Percentiles rank a stretch among this genome's conserved stretches.
Evolutionary conservation across 2,888 invertebrate species (phyloP).

Genomic region (Leistus spinibarbis): DNA sequence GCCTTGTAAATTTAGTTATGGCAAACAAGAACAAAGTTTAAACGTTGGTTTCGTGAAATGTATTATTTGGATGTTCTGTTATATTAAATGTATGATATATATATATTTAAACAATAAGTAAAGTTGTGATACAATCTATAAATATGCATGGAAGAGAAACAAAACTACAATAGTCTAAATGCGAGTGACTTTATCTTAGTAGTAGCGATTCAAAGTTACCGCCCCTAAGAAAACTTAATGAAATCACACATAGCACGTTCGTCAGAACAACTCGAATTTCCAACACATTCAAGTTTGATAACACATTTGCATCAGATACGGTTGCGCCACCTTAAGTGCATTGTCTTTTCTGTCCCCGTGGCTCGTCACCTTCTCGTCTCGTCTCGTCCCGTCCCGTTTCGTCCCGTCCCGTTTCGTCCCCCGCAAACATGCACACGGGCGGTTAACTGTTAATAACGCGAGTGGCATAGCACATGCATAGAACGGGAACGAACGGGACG

Average conservation of each 20-base stretch:
- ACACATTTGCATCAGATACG: constrained; percentile 38
- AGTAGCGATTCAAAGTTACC: constrained; percentile 21
- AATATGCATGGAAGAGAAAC: background rate
- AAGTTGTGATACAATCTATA: background rate
- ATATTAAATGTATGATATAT: too few relatives aligned
- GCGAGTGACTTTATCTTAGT: constrained; percentile 24
- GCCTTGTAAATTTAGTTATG: too few relatives aligned
- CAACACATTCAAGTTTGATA: constrained; percentile 37
- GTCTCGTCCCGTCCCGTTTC: background rate
- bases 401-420: background rate
- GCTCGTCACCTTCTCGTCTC: background rate
- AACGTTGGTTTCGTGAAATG: too few relatives aligned
- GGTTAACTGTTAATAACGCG: constrained; percentile 35
- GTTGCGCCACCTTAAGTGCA: constrained; percentile 21
- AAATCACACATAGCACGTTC: constrained; percentile 35
- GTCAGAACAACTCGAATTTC: constrained; percentile 17
- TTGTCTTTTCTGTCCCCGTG: constrained; percentile 7
- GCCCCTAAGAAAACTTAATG: constrained; percentile 36
- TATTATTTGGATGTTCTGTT: too few relatives aligned
- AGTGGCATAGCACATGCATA: background rate
- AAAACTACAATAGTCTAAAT: constrained; percentile 33
- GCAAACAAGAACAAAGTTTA: too few relatives aligned
- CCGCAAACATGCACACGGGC: background rate
- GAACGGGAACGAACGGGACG: background rate
- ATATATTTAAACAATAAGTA: background rate